Conservation (phyloP, 2,888 invertebrate genomes). For the Onthophagus sagittarius region DNA sequence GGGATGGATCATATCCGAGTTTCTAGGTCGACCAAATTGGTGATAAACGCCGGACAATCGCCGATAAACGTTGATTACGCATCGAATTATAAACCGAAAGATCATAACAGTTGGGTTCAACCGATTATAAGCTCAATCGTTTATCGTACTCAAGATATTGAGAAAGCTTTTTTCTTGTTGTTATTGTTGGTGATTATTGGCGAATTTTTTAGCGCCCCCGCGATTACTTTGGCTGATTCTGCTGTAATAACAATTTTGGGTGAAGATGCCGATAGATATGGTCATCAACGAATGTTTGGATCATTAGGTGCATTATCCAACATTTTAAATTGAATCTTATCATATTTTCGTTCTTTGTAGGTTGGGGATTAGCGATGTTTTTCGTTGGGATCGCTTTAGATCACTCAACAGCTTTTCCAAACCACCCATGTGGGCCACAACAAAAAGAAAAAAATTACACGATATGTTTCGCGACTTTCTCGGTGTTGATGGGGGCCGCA, state of each 20-base stretch:
- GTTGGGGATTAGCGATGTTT: constrained; percentile 98
- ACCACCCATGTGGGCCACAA: constrained; percentile 87
- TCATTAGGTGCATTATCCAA: constrained; percentile 68
- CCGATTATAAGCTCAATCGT: constrained; percentile 93
- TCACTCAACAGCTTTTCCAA: constrained; percentile 92
- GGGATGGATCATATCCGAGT: constrained; percentile 40
- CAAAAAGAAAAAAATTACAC: constrained; percentile 96
- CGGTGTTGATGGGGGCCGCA: constrained; percentile 93
- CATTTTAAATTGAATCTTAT: too few species aligned
- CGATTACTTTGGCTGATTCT: constrained; percentile 90
- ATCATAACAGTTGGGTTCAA: constrained; percentile 74
- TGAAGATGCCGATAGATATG: constrained; percentile 67
- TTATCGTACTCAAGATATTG: constrained; percentile 84
- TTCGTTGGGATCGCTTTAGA: constrained; percentile 95
- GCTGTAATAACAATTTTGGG: constrained; percentile 86
- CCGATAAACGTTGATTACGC: constrained; percentile 75
- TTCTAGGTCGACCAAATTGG: constrained; percentile 47
- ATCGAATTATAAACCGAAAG: constrained; percentile 66
- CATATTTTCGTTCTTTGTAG: too few species aligned
- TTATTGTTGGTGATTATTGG: constrained; percentile 90
- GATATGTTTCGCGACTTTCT: constrained; percentile 97
- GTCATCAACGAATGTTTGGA: constrained; percentile 97
- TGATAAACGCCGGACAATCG: constrained; percentile 56
- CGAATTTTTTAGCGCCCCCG: constrained; percentile 96
- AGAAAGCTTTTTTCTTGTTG: constrained; percentile 93